Percentiles rank a stretch among this genome's conserved stretches.
These are phyloP conservation scores for Thamnophis elegans DNA, from an alignment of 2,797 vertebrate species.

Conservation along the genomic window DNA sequence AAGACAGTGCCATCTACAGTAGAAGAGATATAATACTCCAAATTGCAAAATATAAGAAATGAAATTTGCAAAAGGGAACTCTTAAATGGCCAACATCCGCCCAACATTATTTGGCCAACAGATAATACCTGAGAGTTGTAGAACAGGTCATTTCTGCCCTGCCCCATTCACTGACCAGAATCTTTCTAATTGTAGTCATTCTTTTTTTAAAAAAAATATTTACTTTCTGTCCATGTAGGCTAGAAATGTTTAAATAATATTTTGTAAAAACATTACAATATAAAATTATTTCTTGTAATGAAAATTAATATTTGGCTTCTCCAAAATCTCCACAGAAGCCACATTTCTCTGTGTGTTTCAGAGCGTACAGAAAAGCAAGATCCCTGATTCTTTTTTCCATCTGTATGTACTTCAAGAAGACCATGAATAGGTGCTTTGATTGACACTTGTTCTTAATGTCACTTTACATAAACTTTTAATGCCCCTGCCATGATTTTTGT, in stretches of 20 bases:
- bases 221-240: not conserved
- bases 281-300: not conserved
- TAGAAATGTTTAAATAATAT: not conserved
- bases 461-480: conserved; percentile 66
- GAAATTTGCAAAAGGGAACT: not conserved
- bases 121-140: not conserved
- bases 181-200: not conserved
- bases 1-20: not conserved
- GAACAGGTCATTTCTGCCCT: not conserved
- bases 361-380: conserved; percentile 31
- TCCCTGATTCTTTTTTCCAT: conserved; percentile 39
- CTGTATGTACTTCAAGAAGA: conserved; percentile 42
- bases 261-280: not conserved
- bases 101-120: not conserved
- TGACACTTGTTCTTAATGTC: conserved; percentile 62
- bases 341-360: conserved; percentile 11
- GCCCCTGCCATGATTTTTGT: conserved; percentile 69
- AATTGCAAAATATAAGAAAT: not conserved
- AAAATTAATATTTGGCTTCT: not conserved
- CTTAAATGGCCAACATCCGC: not conserved
- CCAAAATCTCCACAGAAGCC: not conserved
- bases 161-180: not conserved
- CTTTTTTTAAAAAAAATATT: not conserved
- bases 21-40: not conserved
- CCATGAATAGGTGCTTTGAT: conserved; percentile 51